These are phyloP conservation scores for Prunella strophiata DNA, from an alignment of 2,797 vertebrate species.

Conservation along the genomic window DNA sequence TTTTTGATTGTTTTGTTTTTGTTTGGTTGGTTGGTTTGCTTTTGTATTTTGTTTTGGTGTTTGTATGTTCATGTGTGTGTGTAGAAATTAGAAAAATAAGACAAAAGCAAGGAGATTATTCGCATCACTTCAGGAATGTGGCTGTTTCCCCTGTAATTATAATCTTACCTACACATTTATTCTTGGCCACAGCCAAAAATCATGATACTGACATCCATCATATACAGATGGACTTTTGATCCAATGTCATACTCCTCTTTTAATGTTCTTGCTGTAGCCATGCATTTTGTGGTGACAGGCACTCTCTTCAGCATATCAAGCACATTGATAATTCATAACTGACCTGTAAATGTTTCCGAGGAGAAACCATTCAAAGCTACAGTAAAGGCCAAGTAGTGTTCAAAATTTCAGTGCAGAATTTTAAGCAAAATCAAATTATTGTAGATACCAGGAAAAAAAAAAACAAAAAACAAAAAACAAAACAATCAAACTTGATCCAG, in stretches of 20 bases:
- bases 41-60: neutral
- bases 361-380: neutral
- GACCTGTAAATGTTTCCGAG: neutral
- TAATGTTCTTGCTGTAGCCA: neutral
- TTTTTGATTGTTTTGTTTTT: no score
- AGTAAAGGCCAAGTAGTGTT: neutral
- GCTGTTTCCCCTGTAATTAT: neutral
- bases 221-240: neutral
- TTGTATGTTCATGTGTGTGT: rapidly evolving
- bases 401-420: neutral
- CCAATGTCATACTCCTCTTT: neutral
- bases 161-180: neutral
- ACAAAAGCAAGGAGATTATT: neutral
- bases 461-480: no score
- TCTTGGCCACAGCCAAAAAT: neutral
- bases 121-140: neutral
- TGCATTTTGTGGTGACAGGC: neutral
- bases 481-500: neutral
- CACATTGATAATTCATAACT: neutral
- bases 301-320: neutral
- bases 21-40: rapidly evolving
- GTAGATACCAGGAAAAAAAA: neutral
- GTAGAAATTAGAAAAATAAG: neutral
- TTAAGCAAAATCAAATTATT: neutral
- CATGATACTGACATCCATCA: neutral